phyloP scores from a whole-genome alignment of 2,113 vertebrate species.

The Myrmecobius fasciatus region DNA sequence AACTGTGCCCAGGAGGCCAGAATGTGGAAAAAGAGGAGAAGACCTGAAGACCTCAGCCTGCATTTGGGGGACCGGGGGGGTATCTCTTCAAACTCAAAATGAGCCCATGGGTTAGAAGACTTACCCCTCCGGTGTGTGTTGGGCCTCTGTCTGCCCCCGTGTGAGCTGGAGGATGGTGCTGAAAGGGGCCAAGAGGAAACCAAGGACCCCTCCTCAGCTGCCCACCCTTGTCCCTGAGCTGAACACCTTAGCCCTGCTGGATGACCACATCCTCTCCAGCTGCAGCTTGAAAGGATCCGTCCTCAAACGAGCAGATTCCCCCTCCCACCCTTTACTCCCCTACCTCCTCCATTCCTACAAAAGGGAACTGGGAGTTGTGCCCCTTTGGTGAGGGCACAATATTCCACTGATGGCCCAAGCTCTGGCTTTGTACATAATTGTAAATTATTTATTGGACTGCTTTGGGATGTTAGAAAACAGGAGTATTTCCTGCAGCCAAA shows the following conservation, averaged over 20 bases:
- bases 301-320: not conserved
- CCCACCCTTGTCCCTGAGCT: not conserved
- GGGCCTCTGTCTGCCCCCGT: not conserved
- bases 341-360: not conserved
- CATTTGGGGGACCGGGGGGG: not conserved
- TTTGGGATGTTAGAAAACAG: constrained; percentile 58
- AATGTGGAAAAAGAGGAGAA: constrained; percentile 1
- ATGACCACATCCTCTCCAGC: not conserved
- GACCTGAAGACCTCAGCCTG: not conserved
- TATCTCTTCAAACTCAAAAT: not conserved
- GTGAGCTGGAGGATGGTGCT: not conserved
- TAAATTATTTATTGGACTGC: constrained; percentile 82
- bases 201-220: not conserved
- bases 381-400: no score
- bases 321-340: not conserved
- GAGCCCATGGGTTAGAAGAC: not conserved
- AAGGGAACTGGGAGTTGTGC: not conserved
- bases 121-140: not conserved
- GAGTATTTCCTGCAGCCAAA: constrained; percentile 64
- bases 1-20: not conserved
- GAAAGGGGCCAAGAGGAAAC: not conserved
- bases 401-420: not conserved
- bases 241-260: not conserved
- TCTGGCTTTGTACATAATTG: constrained; percentile 55
- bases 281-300: not conserved